Percentiles rank a stretch among this genome's conserved stretches.
These are phyloP conservation scores for Lycophotia porphyrea DNA, from an alignment of 2,888 invertebrate genomes.

Conservation along the genomic window DNA sequence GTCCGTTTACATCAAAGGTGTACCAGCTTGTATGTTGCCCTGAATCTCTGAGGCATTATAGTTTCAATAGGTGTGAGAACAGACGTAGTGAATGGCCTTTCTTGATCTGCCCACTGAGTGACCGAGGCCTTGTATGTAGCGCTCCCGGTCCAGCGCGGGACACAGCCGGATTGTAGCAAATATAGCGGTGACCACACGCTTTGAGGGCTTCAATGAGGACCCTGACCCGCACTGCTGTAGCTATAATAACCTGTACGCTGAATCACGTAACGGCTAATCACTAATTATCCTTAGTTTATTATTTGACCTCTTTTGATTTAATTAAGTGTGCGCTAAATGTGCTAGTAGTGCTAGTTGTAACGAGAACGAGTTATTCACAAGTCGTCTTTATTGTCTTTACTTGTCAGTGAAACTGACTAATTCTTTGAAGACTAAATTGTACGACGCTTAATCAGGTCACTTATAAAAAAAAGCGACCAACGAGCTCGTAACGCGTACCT, in stretches of 20 bases:
- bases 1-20: neutral
- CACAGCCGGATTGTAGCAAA: conserved; percentile 25
- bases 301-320: conserved; percentile 65
- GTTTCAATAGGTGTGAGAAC: neutral
- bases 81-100: neutral
- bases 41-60: neutral
- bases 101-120: conserved; percentile 3
- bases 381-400: conserved; percentile 18
- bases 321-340: conserved; percentile 53
- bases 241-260: conserved; percentile 22
- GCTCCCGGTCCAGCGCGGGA: conserved; percentile 26
- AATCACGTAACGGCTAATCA: conserved; percentile 60
- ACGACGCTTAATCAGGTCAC: neutral
- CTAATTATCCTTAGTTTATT: conserved; percentile 63
- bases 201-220: conserved; percentile 45
- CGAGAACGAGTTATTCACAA: conserved; percentile 23
- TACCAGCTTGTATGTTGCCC: neutral
- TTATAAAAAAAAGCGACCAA: neutral
- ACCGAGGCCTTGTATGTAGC: conserved; percentile 11
- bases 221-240: conserved; percentile 60
- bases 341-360: conserved; percentile 27
- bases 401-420: conserved; percentile 7
- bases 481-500: neutral
- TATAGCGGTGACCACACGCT: conserved; percentile 68
- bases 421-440: neutral